These are phyloP conservation scores for Drosophila arawakana DNA, from an alignment of 1,140 invertebrate genomes.

Conservation along the genomic window DNA sequence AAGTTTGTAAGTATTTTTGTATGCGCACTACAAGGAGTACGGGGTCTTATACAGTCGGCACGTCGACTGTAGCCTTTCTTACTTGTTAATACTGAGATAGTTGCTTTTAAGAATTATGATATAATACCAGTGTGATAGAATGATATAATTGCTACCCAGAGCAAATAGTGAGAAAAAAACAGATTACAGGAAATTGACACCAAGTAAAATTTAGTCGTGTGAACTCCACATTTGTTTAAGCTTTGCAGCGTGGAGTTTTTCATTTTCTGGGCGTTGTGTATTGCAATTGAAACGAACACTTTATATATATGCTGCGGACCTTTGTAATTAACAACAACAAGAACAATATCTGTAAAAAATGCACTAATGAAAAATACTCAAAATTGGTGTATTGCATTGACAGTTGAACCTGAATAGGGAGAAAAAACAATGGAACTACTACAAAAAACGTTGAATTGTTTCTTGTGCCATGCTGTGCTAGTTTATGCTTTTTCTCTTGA, in stretches of 20 bases:
- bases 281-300: constrained; percentile 62
- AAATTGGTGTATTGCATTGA: constrained; percentile 35
- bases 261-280: constrained; percentile 26
- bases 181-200: too few relatives aligned
- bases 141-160: too few relatives aligned
- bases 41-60: too few relatives aligned
- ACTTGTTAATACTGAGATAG: too few relatives aligned
- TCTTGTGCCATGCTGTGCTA: background rate
- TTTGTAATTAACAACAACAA: constrained; percentile 58
- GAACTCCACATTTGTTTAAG: too few relatives aligned
- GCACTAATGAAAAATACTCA: constrained; percentile 66
- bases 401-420: constrained; percentile 21
- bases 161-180: too few relatives aligned
- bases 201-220: too few relatives aligned
- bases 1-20: too few relatives aligned
- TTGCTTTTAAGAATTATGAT: too few relatives aligned
- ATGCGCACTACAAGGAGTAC: too few relatives aligned
- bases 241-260: background rate
- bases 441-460: background rate
- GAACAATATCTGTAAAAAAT: constrained; percentile 29
- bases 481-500: background rate
- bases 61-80: too few relatives aligned
- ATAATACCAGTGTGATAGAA: too few relatives aligned
- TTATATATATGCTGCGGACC: constrained; percentile 39
- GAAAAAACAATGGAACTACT: background rate